Conservation (phyloP, 2,888 invertebrate species). For the Aspidapion aeneum region DNA sequence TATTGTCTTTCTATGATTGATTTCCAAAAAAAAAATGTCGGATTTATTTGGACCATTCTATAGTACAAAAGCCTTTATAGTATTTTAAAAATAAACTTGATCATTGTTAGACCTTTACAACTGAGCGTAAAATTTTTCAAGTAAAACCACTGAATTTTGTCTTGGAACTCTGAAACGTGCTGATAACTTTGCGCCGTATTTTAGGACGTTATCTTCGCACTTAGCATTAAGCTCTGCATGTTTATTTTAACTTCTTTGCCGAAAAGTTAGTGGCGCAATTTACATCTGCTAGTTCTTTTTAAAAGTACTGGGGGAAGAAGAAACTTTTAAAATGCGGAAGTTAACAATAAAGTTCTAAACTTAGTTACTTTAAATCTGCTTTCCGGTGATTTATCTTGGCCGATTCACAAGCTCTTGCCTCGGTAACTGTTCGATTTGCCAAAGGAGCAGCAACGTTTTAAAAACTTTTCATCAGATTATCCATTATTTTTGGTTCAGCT, state of each 20-base stretch:
- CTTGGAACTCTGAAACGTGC: background rate
- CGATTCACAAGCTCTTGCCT: background rate
- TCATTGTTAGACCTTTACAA: no score
- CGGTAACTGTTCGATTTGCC: background rate
- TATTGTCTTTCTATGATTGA: no score
- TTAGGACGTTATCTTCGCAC: background rate
- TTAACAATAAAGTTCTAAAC: constrained; percentile 22
- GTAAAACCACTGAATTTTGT: no score
- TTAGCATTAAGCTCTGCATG: background rate
- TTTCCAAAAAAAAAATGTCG: no score
- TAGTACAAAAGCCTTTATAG: no score
- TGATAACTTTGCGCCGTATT: background rate
- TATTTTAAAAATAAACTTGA: no score
- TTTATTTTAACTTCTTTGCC: background rate
- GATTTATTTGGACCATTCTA: no score
- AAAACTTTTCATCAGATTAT: constrained; percentile 23
- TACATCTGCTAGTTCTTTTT: background rate
- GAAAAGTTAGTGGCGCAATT: background rate
- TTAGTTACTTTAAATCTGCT: constrained; percentile 17
- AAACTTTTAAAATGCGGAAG: constrained; percentile 12
- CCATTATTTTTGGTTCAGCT: constrained; percentile 14
- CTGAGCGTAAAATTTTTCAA: no score
- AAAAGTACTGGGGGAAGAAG: no score
- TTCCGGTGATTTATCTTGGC: constrained; percentile 15
- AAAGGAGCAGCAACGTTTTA: background rate